Base-by-base conservation (phyloP, 92 coral and sea anemone genomes). In the Muricea muricata region DNA sequence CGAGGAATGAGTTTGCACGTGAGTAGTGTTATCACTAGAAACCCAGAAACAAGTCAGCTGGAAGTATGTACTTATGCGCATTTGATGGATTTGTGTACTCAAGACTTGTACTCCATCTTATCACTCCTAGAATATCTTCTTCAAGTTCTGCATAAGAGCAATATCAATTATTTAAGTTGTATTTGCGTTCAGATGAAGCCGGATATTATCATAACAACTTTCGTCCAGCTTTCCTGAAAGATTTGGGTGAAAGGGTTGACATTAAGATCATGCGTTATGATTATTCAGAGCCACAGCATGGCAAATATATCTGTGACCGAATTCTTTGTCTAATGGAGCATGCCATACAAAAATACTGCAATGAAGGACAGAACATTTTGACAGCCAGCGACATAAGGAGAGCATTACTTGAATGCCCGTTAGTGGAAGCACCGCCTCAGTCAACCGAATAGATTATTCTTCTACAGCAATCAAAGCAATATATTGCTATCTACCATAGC, bases 1-100 rank as follows among this genome's bases (percentile, higher is more conserved):
- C 33, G 82, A 18, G 82, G 82, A 58, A 33, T 76, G 65, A 76
- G 82, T 65, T 76, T 67, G 82, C 82, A 76, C 82, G 41, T 76
- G 21, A 76, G 84, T 56, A 78, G 84, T 28, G 84, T 78, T 66
- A 78, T 78, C 37, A 57, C 73, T 21, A 42, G 52, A 57, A 32
- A 78, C 15, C 50, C 3, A 15, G 63, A 45, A 15, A 56, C 84
- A 20, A 54, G 50, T 57, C 52, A 56, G 47, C 83, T 77, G 41
- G 68, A 77, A 77, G 83, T 77, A 32, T 54, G 68, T 48, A 54
- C 83, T 48, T 77, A n/a, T 55, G 71, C 83, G 58, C 83, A 77
- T 77, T 77, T 52, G n/a, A n/a, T n/a, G n/a, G n/a, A n/a, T n/a
- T n/a, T n/a, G n/a, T n/a, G n/a, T n/a, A n/a, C n/a, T n/a, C n/a